Conservation (phyloP, 2,113 vertebrate species). For the Salvelinus namaycush region DNA sequence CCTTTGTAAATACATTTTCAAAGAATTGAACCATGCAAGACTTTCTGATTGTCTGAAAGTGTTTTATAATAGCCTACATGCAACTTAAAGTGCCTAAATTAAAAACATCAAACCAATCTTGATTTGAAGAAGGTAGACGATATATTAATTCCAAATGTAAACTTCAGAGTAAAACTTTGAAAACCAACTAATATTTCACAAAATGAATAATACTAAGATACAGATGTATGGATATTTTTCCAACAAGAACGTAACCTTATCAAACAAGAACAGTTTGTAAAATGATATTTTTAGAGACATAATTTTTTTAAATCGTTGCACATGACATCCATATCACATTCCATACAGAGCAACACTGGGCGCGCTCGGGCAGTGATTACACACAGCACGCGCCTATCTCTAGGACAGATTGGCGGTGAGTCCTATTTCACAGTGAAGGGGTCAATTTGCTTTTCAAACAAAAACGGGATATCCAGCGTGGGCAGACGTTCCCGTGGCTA, state of each 20-base stretch:
- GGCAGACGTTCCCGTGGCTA: conserved; percentile 60
- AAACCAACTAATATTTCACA: no score
- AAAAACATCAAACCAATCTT: no score
- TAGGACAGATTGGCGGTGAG: conserved; percentile 84
- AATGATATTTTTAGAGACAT: background rate
- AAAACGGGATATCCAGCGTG: conserved; percentile 75
- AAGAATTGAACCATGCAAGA: no score
- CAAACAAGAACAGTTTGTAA: background rate
- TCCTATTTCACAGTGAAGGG: conserved; percentile 75
- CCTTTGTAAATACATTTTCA: no score
- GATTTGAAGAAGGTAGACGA: no score
- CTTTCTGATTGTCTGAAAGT: no score
- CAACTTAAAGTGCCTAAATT: no score
- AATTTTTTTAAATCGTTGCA: background rate
- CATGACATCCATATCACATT: background rate
- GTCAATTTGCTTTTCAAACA: conserved; percentile 92
- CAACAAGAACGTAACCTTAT: background rate
- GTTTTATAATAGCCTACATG: no score
- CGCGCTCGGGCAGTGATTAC: conserved; percentile 62
- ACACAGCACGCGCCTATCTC: conserved; percentile 84
- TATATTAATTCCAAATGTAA: no score
- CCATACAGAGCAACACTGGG: conserved; percentile 11
- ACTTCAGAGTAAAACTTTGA: no score
- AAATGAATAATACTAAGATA: no score
- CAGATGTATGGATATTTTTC: no score